A percentile compares a stretch with the other conserved stretches of the same genome.
Evolutionary conservation across 2,113 vertebrate genomes (phyloP).

Genomic region (Oreamnos americanus): DNA sequence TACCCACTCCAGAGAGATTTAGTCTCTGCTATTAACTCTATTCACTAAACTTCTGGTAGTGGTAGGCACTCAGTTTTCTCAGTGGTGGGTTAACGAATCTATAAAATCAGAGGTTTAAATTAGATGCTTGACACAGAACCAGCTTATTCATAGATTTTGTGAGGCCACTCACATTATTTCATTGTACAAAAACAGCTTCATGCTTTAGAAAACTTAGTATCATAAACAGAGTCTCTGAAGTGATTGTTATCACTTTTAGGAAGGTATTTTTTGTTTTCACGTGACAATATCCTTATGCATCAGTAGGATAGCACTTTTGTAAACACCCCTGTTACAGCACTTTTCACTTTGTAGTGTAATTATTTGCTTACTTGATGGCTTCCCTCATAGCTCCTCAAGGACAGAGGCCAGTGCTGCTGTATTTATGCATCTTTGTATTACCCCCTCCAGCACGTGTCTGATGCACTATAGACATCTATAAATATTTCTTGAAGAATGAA

Average conservation of each 20-base stretch:
- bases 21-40: neutral
- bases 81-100: neutral
- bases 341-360: neutral
- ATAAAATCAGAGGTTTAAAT: slow-evolving; percentile 2
- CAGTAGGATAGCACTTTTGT: neutral
- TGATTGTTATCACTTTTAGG: neutral
- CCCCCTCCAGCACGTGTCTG: neutral
- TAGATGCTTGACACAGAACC: neutral
- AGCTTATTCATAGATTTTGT: neutral
- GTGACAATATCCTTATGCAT: neutral
- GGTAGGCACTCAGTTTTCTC: neutral
- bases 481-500: neutral
- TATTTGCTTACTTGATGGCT: neutral
- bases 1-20: neutral
- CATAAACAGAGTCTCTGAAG: neutral
- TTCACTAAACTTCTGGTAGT: neutral
- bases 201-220: neutral
- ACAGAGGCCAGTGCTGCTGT: neutral
- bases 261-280: neutral
- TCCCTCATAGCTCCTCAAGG: neutral
- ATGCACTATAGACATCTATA: neutral
- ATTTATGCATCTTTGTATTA: neutral
- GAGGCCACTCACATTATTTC: neutral
- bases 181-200: neutral
- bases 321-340: neutral